phyloP scores from a whole-genome alignment of 1,140 invertebrate genomes.

The Drosophila obscura region DNA sequence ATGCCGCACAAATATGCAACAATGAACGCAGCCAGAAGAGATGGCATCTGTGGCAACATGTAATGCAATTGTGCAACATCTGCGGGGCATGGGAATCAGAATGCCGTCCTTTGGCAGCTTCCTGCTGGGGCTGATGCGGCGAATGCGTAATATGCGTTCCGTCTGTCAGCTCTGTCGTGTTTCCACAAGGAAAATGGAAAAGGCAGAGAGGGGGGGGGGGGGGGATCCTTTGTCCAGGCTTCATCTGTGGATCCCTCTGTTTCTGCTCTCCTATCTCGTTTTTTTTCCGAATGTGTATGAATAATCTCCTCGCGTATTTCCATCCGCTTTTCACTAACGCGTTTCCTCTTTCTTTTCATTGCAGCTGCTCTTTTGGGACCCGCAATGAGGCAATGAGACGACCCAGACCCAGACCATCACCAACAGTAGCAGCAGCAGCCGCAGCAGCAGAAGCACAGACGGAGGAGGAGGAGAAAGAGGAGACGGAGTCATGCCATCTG shows the following conservation, averaged over 20 bases:
- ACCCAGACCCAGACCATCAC: slow-evolving; percentile 11
- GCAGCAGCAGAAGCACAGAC: slow-evolving; percentile 9
- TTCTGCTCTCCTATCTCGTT: background rate
- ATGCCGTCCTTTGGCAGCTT: slow-evolving; percentile 9
- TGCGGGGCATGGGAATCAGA: slow-evolving; percentile 44
- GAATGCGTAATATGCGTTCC: slow-evolving; percentile 60
- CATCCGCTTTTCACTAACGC: slow-evolving; percentile 38
- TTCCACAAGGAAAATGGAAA: slow-evolving; percentile 5
- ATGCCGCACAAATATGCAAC: slow-evolving; percentile 59
- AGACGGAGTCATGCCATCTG: slow-evolving; percentile 52
- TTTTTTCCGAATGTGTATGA: slow-evolving; percentile 36
- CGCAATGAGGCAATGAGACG: slow-evolving; percentile 55
- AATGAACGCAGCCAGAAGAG: slow-evolving; percentile 19
- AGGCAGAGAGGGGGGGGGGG: background rate
- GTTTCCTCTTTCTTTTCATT: slow-evolving; percentile 33
- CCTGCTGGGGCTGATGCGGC: slow-evolving; percentile 41
- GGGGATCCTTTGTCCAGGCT: slow-evolving; percentile 33
- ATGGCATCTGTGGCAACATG: slow-evolving; percentile 60
- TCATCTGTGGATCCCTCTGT: slow-evolving; percentile 12
- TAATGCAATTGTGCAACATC: slow-evolving; percentile 78
- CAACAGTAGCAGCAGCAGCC: slow-evolving; percentile 28
- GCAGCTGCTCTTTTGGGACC: slow-evolving; percentile 47
- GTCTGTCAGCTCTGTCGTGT: slow-evolving; percentile 35
- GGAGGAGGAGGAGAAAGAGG: too few species aligned
- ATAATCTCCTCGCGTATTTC: slow-evolving; percentile 53